A percentile compares a stretch with the other conserved stretches of the same genome.
Conservation (phyloP, 2,888 invertebrate genomes). For the Aspidiotus destructor region DNA sequence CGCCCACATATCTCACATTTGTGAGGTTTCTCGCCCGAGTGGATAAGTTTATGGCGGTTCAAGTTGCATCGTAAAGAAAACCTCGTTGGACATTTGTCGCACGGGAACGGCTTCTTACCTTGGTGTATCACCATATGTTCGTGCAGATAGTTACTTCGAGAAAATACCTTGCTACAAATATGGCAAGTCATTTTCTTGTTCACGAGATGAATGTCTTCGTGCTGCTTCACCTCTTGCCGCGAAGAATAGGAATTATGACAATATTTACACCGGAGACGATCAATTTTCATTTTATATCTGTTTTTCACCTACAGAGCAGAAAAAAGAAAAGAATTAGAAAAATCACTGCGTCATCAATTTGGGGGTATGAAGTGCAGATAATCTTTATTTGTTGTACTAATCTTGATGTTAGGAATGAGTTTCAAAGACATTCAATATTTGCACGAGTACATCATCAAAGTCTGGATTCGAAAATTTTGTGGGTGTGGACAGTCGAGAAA, state of each 20-base stretch:
- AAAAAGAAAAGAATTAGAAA: no score
- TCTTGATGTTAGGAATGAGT: no score
- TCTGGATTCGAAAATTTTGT: no score
- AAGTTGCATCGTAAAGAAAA: constrained; percentile 21
- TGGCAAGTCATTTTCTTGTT: constrained; percentile 14
- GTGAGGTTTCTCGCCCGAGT: constrained; percentile 21
- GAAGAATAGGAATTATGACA: constrained; percentile 11
- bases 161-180: constrained; percentile 7
- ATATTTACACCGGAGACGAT: neutral
- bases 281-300: no score
- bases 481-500: no score
- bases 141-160: constrained; percentile 5
- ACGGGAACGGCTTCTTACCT: constrained; percentile 9
- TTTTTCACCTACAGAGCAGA: no score
- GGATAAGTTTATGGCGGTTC: constrained; percentile 7
- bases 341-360: no score
- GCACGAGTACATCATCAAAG: no score
- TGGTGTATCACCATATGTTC: constrained; percentile 15
- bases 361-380: no score
- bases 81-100: constrained; percentile 10
- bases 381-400: no score
- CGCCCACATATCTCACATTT: constrained; percentile 4
- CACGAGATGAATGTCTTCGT: constrained; percentile 4
- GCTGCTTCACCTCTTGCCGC: neutral
- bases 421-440: no score